phyloP scores from a whole-genome alignment of 2,113 vertebrate genomes.

The Barnardius zonarius region DNA sequence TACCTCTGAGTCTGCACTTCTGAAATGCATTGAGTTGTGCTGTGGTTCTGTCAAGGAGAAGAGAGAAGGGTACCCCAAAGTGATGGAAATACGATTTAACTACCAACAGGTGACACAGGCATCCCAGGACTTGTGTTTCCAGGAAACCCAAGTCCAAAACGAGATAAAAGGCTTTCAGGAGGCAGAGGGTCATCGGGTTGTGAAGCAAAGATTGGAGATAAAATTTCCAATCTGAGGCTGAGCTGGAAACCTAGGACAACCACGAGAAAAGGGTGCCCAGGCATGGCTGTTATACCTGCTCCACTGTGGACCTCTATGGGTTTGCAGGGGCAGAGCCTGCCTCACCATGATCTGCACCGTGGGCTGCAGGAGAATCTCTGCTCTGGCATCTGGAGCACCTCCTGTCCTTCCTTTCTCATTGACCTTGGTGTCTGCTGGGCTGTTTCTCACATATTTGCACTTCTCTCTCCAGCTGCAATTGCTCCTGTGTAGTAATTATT shows the following conservation, averaged over 20 bases:
- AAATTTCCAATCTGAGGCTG: neutral
- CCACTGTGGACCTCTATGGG: neutral
- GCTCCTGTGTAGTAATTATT: neutral
- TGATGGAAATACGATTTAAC: conserved; percentile 53
- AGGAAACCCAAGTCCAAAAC: neutral
- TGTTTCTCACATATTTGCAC: neutral
- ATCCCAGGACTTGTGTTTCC: neutral
- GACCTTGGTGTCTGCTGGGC: neutral
- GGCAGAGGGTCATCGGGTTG: neutral
- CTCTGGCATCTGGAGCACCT: neutral
- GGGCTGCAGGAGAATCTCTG: neutral
- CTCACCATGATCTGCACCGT: neutral
- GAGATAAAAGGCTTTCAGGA: neutral
- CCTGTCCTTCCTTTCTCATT: neutral
- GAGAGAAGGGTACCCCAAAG: conserved; percentile 72
- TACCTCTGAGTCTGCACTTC: conserved; percentile 75
- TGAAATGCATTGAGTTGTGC: conserved; percentile 79
- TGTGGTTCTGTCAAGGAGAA: conserved; percentile 77
- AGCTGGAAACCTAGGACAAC: neutral
- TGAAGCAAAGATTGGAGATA: neutral
- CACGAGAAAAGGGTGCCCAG: neutral
- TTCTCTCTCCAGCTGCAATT: neutral
- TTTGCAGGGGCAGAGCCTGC: neutral
- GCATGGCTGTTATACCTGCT: neutral
- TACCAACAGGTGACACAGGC: neutral